Conservation (phyloP, 2,888 invertebrate species). For the Pheosia gnoma region DNA sequence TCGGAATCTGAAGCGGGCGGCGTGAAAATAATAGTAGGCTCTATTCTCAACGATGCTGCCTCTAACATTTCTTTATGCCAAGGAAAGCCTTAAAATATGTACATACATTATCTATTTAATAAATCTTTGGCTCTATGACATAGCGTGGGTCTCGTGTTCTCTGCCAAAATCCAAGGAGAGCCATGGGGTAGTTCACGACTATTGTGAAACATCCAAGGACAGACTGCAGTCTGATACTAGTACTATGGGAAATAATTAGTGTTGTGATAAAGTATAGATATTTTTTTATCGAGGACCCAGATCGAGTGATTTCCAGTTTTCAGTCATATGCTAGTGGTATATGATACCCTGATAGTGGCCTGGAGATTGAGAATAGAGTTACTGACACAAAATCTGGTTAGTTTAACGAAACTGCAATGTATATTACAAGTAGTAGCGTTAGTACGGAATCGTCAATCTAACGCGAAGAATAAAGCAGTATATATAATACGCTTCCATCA, state of each 20-base stretch:
- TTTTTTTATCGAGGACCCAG: no score
- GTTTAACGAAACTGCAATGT: no score
- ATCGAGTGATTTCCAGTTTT: no score
- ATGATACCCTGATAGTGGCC: no score
- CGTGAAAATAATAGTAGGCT: not conserved
- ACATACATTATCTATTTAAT: slow-evolving; percentile 2
- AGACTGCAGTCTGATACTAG: slow-evolving; percentile 17
- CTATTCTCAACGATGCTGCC: not conserved
- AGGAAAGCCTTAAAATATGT: slow-evolving; percentile 3
- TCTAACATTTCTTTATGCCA: not conserved
- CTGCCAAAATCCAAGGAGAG: slow-evolving; percentile 3
- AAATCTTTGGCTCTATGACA: not conserved
- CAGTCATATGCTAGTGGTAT: no score
- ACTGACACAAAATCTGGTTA: no score
- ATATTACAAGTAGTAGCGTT: no score
- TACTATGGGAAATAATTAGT: slow-evolving; percentile 10
- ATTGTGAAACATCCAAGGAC: slow-evolving; percentile 42
- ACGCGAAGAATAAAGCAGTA: no score
- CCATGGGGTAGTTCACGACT: not conserved
- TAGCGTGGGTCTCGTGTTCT: not conserved
- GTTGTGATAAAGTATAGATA: slow-evolving; percentile 14
- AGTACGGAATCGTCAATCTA: no score
- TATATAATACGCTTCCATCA: no score
- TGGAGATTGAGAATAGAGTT: no score
- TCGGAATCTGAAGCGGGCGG: no score